Evolutionary conservation across 2,113 vertebrate genomes (phyloP), one percentile per base, ranked within the genome.

Genomic region (Lota lota): DNA sequence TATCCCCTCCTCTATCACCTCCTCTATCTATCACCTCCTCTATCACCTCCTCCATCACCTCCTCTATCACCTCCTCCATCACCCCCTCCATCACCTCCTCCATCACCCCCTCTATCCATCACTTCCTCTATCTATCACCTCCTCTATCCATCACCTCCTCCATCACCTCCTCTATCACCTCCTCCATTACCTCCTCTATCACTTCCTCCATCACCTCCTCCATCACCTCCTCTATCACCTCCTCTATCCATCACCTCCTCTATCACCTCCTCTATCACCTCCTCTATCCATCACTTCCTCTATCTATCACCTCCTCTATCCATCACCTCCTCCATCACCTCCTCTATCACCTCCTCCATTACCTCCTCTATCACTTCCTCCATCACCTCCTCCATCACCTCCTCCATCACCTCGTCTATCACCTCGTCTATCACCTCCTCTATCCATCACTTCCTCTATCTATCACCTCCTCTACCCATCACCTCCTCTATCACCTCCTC

Each of bases 401-500:
- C 28, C 3, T 28, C 28, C 6, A 5, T 3, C 4, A 2, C 24
- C 4, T 28, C 24, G 3, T 28, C 24, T 5, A 2, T 28, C 24
- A 28, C 24, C 54, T 7, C 50, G 28, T 63, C 17, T 20, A 14
- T 16, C 3, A n/a, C 10, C 22, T 69, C 75, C 73, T 50, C n/a
- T n/a, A n/a, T n/a, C n/a, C n/a, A n/a, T n/a, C n/a, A n/a, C n/a
- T n/a, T n/a, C n/a, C n/a, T n/a, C n/a, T n/a, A n/a, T n/a, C 20
- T 65, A 96, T 47, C 40, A 47, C 7, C 40, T 47, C 40, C 40
- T 47, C 40, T 11, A 3, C 7, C 40, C n/a, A n/a, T n/a, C n/a
- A 19, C 63, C 4, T 64, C 22, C 63, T 0, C 1, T 20, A 1
- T n/a, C n/a, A n/a, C n/a, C n/a, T 22, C 0, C 24, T n/a, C 2